These are phyloP conservation scores for Salticus scenicus DNA, from an alignment of 2,888 invertebrate species.

Conservation along the genomic window DNA sequence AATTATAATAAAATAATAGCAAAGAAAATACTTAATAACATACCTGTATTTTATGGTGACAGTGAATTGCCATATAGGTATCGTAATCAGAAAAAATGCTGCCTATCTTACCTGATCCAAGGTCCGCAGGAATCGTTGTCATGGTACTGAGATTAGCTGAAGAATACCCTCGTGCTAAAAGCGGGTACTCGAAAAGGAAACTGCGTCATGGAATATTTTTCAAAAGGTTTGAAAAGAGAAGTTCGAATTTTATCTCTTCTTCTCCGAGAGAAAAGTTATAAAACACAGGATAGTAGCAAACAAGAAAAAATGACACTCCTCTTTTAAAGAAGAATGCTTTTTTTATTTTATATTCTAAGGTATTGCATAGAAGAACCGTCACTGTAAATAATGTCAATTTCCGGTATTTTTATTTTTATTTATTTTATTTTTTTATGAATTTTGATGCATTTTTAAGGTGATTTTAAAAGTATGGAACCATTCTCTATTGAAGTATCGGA, in stretches of 20 bases:
- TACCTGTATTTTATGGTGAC: slow-evolving; percentile 44
- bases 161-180: background rate
- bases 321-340: too few relatives aligned
- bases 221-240: background rate
- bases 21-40: background rate
- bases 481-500: too few relatives aligned
- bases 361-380: too few relatives aligned
- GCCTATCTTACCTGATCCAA: slow-evolving; percentile 38
- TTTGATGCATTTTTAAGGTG: too few relatives aligned
- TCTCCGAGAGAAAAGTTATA: background rate
- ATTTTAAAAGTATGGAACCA: too few relatives aligned
- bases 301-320: too few relatives aligned
- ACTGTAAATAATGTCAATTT: too few relatives aligned
- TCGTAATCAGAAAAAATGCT: slow-evolving; percentile 20
- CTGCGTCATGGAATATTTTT: background rate
- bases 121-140: slow-evolving; percentile 35
- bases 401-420: too few relatives aligned
- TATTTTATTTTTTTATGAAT: too few relatives aligned
- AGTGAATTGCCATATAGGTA: slow-evolving; percentile 20
- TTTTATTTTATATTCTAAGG: too few relatives aligned
- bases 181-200: background rate
- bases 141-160: slow-evolving; percentile 34
- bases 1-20: too few relatives aligned
- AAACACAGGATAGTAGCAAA: too few relatives aligned
- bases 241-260: background rate